These are phyloP conservation scores for Malachius bipustulatus DNA, from an alignment of 2,888 invertebrate species.

Conservation along the genomic window DNA sequence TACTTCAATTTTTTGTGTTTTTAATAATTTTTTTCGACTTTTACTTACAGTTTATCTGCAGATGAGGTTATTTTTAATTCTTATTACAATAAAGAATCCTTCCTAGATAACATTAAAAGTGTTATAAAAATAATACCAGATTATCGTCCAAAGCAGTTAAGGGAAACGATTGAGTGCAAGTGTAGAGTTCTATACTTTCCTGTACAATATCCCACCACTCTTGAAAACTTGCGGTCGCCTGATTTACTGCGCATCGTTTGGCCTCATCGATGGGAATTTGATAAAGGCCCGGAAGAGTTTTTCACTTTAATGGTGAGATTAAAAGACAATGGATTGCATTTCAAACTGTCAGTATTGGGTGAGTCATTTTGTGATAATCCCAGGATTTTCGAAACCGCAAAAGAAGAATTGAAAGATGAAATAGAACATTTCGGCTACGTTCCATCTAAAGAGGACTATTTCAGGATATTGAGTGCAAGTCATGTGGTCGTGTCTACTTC, in stretches of 20 bases:
- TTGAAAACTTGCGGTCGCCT: conserved; percentile 4
- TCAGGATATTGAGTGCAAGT: conserved; percentile 40
- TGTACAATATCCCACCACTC: conserved; percentile 19
- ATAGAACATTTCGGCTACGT: conserved; percentile 50
- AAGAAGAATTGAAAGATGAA: conserved; percentile 36
- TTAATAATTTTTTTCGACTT: too few species aligned
- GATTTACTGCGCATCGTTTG: conserved; percentile 48
- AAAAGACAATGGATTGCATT: conserved; percentile 41
- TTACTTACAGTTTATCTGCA: conserved; percentile 46
- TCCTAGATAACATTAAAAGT: conserved; percentile 46
- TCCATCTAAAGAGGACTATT: conserved; percentile 44
- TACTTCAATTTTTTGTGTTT: too few species aligned
- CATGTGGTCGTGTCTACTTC: conserved; percentile 64
- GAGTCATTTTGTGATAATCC: conserved; percentile 50
- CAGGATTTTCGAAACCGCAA: conserved; percentile 45
- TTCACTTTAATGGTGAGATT: conserved; percentile 43
- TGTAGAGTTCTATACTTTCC: conserved; percentile 48
- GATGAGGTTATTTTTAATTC: conserved; percentile 61
- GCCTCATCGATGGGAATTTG: conserved; percentile 72
- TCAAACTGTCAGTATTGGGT: conserved; percentile 49
- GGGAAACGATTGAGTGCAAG: conserved; percentile 44
- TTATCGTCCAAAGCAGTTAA: conserved; percentile 44
- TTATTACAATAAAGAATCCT: conserved; percentile 53
- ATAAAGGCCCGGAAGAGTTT: conserved; percentile 57
- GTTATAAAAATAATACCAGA: conserved; percentile 56